Conservation (phyloP, 2,797 vertebrate genomes). For the Microtus obscurus region DNA sequence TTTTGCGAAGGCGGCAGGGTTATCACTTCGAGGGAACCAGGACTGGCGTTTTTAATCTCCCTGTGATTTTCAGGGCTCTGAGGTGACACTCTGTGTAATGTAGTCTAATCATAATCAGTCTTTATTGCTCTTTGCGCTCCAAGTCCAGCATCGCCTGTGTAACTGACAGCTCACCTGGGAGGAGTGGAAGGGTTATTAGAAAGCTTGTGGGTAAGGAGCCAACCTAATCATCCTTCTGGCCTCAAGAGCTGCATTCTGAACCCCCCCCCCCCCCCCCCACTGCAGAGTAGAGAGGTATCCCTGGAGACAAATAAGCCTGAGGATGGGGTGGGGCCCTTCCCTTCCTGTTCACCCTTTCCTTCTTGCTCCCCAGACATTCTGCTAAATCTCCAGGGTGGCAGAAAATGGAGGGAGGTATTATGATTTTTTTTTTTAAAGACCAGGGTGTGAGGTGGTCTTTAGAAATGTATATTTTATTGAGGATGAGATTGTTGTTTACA, state of each 20-base stretch:
- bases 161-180: not conserved
- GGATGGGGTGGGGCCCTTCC: too few relatives aligned
- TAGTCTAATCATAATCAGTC: not conserved
- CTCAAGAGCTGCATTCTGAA: not conserved
- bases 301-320: not conserved
- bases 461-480: not conserved
- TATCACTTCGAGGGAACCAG: not conserved
- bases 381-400: not conserved
- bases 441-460: not conserved
- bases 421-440: not conserved
- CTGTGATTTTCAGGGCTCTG: not conserved
- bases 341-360: rapidly evolving
- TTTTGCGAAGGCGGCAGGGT: not conserved
- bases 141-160: not conserved
- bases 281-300: not conserved
- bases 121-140: not conserved
- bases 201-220: not conserved
- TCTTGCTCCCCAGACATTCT: rapidly evolving
- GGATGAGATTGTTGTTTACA: not conserved
- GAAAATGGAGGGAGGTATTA: not conserved
- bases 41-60: not conserved
- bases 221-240: not conserved
- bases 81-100: not conserved
- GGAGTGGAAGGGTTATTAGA: not conserved
- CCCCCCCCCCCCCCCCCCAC: not conserved